Conservation (phyloP, 2,888 invertebrate species). For the Philereme transversata region DNA sequence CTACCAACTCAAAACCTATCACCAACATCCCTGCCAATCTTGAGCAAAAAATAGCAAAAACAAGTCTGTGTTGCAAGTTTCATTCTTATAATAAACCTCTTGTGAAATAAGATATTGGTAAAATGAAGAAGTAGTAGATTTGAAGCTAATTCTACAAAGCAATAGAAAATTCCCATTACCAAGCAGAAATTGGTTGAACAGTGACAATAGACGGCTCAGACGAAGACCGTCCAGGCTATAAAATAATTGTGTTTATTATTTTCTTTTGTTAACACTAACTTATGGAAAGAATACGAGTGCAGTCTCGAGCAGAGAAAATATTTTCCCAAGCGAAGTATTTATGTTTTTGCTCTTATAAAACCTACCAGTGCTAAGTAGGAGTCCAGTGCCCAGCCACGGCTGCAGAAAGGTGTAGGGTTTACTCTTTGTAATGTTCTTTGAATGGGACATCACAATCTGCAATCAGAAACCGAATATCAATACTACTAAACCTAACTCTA, state of each 20-base stretch:
- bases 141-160: neutral
- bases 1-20: neutral
- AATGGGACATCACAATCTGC: slow-evolving; percentile 76
- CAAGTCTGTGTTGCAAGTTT: too few relatives aligned
- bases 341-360: neutral
- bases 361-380: slow-evolving; percentile 71
- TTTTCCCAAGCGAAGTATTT: too few relatives aligned
- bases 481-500: too few relatives aligned
- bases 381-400: slow-evolving; percentile 81
- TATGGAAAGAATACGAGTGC: too few relatives aligned
- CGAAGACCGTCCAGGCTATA: neutral
- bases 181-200: neutral
- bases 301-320: too few relatives aligned
- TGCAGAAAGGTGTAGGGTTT: slow-evolving; percentile 68
- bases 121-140: neutral
- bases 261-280: neutral
- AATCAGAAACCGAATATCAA: slow-evolving; percentile 8
- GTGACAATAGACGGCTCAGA: neutral
- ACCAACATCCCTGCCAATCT: too few relatives aligned
- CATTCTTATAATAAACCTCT: too few relatives aligned
- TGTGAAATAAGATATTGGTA: neutral
- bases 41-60: too few relatives aligned
- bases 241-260: neutral
- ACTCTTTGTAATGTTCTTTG: slow-evolving; percentile 82
- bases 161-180: neutral